Conservation (phyloP, 2,888 invertebrate genomes). For the Mythimna pallens region DNA sequence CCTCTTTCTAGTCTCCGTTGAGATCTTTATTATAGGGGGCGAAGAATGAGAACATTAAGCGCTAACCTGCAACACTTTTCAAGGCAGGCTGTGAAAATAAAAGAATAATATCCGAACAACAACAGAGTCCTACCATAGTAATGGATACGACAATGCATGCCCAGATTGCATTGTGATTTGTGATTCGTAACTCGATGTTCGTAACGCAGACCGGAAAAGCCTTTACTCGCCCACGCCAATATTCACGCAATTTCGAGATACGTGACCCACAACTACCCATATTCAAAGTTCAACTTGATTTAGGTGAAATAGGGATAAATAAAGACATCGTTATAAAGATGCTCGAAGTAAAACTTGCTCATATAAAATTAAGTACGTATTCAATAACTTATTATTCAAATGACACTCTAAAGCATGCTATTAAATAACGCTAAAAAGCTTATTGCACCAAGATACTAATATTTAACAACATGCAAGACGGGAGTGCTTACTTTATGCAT, state of each 20-base stretch:
- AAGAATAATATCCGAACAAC: too few relatives aligned
- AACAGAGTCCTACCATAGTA: not conserved
- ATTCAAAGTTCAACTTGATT: not conserved
- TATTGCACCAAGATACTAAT: conserved; percentile 49
- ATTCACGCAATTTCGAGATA: conserved; percentile 6
- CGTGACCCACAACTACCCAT: conserved; percentile 2
- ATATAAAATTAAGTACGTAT: conserved; percentile 31
- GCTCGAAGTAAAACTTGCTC: conserved; percentile 6
- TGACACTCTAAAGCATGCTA: conserved; percentile 33
- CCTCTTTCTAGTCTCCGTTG: not conserved
- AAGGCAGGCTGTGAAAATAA: not conserved
- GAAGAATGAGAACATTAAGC: conserved; percentile 3
- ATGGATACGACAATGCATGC: conserved; percentile 19
- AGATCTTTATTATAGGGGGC: not conserved
- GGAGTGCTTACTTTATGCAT: conserved; percentile 71
- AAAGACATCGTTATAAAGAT: conserved; percentile 16
- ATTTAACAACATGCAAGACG: conserved; percentile 64
- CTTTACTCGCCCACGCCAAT: conserved; percentile 6
- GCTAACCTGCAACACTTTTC: not conserved
- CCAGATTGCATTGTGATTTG: conserved; percentile 20
- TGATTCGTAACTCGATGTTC: too few relatives aligned
- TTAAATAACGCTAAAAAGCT: conserved; percentile 59
- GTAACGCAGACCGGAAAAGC: not conserved
- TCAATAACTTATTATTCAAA: conserved; percentile 52
- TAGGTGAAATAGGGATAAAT: conserved; percentile 11